Conservation (phyloP, 1,140 invertebrate genomes). For the Heliothis virescens region DNA sequence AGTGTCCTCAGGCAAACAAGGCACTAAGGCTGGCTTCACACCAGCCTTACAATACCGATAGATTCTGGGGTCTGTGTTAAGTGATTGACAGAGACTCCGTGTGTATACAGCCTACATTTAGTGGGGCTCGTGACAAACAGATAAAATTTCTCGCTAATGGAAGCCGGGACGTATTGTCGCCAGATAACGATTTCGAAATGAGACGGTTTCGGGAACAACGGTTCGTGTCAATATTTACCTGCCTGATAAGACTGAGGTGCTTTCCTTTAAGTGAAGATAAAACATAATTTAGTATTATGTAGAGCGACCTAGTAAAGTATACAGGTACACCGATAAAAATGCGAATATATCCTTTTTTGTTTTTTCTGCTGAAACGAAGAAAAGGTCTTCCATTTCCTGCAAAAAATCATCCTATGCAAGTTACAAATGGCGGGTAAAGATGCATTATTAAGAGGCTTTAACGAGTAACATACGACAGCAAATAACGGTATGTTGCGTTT, state of each 20-base stretch:
- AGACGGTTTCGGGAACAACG: slow-evolving; percentile 54
- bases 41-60: slow-evolving; percentile 31
- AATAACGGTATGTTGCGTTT: slow-evolving; percentile 53
- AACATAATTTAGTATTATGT: not conserved
- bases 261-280: not conserved
- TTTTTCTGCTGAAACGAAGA: too few species aligned
- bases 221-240: slow-evolving; percentile 51
- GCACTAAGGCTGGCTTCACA: slow-evolving; percentile 51
- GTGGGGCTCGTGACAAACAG: slow-evolving; percentile 58
- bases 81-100: slow-evolving; percentile 52
- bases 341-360: not conserved
- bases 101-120: slow-evolving; percentile 52
- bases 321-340: too few species aligned
- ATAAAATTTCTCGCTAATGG: slow-evolving; percentile 61
- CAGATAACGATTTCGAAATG: slow-evolving; percentile 57
- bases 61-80: slow-evolving; percentile 53
- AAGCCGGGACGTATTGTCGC: slow-evolving; percentile 47
- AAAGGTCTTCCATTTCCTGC: too few species aligned
- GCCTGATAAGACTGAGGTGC: slow-evolving; percentile 46
- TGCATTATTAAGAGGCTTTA: slow-evolving; percentile 45
- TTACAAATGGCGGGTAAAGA: not conserved
- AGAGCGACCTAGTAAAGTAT: too few species aligned
- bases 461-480: slow-evolving; percentile 48
- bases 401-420: not conserved
- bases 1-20: slow-evolving; percentile 50